Conservation (phyloP, 2,113 vertebrate species). For the Pomatorhinus ruficollis region DNA sequence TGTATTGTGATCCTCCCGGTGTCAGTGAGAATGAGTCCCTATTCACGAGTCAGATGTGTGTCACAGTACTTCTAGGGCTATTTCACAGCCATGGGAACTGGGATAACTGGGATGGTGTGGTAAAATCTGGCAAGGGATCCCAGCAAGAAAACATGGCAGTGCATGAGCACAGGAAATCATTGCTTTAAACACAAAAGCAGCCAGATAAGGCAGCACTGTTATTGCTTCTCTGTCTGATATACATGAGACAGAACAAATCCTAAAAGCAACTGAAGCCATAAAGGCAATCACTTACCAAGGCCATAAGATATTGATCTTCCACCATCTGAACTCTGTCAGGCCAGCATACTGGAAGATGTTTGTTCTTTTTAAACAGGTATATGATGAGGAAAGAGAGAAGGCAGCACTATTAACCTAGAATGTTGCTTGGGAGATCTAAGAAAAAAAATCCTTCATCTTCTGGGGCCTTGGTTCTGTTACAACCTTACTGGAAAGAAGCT, state of each 20-base stretch:
- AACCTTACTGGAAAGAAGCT: neutral
- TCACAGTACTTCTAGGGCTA: neutral
- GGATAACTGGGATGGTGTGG: neutral
- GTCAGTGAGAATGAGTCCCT: neutral
- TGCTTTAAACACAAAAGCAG: slow-evolving; percentile 23
- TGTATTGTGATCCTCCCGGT: neutral
- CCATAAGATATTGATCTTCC: slow-evolving; percentile 50
- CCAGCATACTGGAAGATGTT: neutral
- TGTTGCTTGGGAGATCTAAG: slow-evolving; percentile 29
- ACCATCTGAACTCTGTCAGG: neutral
- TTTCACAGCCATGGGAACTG: neutral
- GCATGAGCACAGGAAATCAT: neutral
- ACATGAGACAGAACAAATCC: slow-evolving; percentile 27
- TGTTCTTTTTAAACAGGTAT: slow-evolving; percentile 38
- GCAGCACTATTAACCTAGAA: slow-evolving; percentile 5
- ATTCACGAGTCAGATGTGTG: neutral
- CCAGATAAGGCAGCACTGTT: neutral
- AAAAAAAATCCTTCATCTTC: slow-evolving; percentile 24
- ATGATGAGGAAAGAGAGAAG: slow-evolving; percentile 24
- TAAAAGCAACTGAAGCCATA: slow-evolving; percentile 22
- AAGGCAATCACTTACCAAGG: slow-evolving; percentile 22
- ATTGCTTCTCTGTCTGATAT: neutral
- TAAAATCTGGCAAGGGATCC: neutral
- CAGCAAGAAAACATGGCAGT: neutral
- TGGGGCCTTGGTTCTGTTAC: neutral